These are phyloP conservation scores for Pycnomerus fuliginosus DNA, from an alignment of 2,888 invertebrate species.

Conservation along the genomic window DNA sequence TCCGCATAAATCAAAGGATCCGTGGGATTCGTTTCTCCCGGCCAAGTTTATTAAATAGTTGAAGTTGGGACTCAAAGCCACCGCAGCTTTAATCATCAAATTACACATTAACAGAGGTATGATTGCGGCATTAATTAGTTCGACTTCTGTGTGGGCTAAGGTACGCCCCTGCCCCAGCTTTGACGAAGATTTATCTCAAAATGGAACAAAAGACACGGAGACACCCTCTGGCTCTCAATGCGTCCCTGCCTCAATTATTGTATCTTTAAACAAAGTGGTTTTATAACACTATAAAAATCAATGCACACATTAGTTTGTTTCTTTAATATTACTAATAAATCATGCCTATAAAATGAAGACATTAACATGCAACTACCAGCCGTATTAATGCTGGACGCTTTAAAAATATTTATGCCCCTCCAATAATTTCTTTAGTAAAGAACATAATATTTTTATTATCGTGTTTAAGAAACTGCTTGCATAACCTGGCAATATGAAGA, in stretches of 20 bases:
- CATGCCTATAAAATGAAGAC: conserved; percentile 25
- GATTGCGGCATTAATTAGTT: conserved; percentile 43
- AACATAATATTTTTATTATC: too few species aligned
- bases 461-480: too few species aligned
- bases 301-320: conserved; percentile 26
- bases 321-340: conserved; percentile 26
- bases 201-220: conserved; percentile 10
- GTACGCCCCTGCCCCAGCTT: conserved; percentile 39
- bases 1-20: conserved; percentile 42
- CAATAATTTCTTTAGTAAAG: too few species aligned
- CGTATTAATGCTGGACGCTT: too few species aligned
- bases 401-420: too few species aligned
- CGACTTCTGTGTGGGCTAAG: conserved; percentile 42
- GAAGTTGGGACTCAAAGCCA: conserved; percentile 40
- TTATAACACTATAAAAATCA: conserved; percentile 28
- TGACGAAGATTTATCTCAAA: conserved; percentile 39
- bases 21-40: conserved; percentile 40
- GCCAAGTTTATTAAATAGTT: conserved; percentile 42
- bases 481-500: too few species aligned
- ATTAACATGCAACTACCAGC: too few species aligned
- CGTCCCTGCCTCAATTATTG: too few species aligned
- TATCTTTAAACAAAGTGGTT: conserved; percentile 26
- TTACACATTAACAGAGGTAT: conserved; percentile 44
- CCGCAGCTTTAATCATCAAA: conserved; percentile 46
- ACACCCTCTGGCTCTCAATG: too few species aligned